Evolutionary conservation across 2,797 vertebrate genomes (phyloP), one percentile per base, ranked within the genome.

Genomic region (Enteromius treurensis): DNA sequence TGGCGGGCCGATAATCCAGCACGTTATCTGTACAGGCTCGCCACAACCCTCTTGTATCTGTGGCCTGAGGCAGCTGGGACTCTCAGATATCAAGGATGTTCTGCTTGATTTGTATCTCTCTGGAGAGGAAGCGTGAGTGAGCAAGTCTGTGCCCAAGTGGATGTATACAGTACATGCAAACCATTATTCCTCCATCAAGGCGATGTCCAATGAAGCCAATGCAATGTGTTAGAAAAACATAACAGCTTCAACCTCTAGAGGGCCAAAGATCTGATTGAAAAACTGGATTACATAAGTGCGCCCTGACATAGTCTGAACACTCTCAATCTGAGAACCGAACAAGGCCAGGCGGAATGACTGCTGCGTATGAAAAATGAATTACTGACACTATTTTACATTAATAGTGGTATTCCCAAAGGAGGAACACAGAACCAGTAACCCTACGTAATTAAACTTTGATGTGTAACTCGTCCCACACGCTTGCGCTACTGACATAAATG

Each of bases 11-110:
- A 82, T 87, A 88, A 90, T 89, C 85, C 78, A 77, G 82, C 58
- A 79, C 82, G 79, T 84, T 87, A 90, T 89, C 85, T 84, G 81
- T 75, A 60, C 47, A 80, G 55, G 62, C 85, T 85, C 58, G 26
- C 55, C 55, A 77, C 80, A 85, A 81, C 79, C 67, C 73, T 77
- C 68, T 80, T 42, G 32, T 77, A 67, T 65, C 80, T 78, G 64
- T 53, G 47, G 79, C 84, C 84, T 70, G 40, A 71, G 80, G 84
- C 68, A 80, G 73, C 84, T 76, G 77, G 69, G 80, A 68, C 77
- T 83, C 80, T 76, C 55, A 42, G 77, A 85, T 84, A 87, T 85
- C 80, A 77, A 77, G 75, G 84, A 87, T 83, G 77, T 77, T 78
- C 55, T 67, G 71, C 53, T 77, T 67, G 80, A 85, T 80, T 76